phyloP scores from a whole-genome alignment of 2,113 vertebrate genomes.

The Tetrax tetrax region DNA sequence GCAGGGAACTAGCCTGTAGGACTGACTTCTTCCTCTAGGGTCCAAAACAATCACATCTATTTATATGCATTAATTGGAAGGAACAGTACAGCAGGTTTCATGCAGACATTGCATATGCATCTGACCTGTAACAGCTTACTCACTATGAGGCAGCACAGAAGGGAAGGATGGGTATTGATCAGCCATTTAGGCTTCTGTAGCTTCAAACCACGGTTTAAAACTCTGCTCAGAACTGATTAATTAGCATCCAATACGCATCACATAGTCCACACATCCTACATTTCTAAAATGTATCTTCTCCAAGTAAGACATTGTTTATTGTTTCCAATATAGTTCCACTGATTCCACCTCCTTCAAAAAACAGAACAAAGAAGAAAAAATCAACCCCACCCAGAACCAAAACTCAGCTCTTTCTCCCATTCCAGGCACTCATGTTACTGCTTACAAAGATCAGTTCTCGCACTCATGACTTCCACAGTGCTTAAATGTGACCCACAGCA shows the following conservation, averaged over 20 bases:
- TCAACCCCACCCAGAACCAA: neutral
- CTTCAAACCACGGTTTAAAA: neutral
- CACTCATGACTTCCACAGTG: neutral
- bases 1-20: neutral
- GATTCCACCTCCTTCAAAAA: neutral
- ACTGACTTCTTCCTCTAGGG: neutral
- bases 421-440: neutral
- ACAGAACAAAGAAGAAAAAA: neutral
- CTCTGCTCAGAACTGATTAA: neutral
- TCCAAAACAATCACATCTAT: neutral
- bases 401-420: neutral
- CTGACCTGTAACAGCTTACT: neutral
- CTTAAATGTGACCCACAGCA: neutral
- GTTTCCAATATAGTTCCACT: neutral
- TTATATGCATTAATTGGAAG: neutral
- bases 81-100: neutral
- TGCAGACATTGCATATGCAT: accelerated
- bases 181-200: neutral
- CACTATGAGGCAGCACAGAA: neutral
- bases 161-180: too few species aligned
- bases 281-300: neutral
- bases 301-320: neutral
- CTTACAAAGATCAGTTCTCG: neutral
- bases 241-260: neutral
- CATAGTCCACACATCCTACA: neutral